Percentiles rank a stretch among this genome's conserved stretches.
These are phyloP conservation scores for Eupithecia pulchellata DNA, from an alignment of 2,888 invertebrate species.

Conservation along the genomic window DNA sequence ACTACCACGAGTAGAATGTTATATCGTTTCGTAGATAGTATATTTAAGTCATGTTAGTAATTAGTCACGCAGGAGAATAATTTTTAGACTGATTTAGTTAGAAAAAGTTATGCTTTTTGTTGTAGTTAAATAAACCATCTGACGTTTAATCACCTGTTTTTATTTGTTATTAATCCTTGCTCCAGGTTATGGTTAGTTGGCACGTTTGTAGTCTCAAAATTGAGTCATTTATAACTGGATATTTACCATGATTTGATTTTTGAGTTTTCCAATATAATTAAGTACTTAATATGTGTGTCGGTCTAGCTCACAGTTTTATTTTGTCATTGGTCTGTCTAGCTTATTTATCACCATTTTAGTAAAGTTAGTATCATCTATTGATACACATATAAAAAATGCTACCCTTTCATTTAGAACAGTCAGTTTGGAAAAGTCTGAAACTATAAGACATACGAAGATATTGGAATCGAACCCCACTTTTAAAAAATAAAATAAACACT, in stretches of 20 bases:
- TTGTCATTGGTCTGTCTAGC: not conserved
- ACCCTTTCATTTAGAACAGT: too few species aligned
- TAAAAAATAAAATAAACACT: too few species aligned
- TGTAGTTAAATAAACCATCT: constrained; percentile 84
- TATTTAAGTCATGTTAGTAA: constrained; percentile 73
- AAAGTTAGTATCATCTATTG: not conserved
- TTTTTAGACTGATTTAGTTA: constrained; percentile 85
- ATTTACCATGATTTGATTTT: too few species aligned
- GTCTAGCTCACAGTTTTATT: too few species aligned
- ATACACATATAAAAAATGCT: too few species aligned
- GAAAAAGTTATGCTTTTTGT: constrained; percentile 84
- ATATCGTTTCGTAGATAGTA: constrained; percentile 70
- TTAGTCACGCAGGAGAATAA: constrained; percentile 79
- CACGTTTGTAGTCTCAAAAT: not conserved
- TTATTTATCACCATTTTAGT: not conserved
- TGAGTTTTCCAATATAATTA: too few species aligned
- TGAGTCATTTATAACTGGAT: too few species aligned
- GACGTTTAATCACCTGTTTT: constrained; percentile 49
- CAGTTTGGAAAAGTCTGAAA: too few species aligned
- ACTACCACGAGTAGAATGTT: constrained; percentile 36
- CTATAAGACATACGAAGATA: too few species aligned
- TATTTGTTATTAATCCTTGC: constrained; percentile 14
- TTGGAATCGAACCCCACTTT: too few species aligned
- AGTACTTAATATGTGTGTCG: too few species aligned
- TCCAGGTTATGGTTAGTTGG: not conserved